These are phyloP conservation scores for Patella caerulea DNA, from an alignment of 2,888 invertebrate genomes.

Conservation along the genomic window DNA sequence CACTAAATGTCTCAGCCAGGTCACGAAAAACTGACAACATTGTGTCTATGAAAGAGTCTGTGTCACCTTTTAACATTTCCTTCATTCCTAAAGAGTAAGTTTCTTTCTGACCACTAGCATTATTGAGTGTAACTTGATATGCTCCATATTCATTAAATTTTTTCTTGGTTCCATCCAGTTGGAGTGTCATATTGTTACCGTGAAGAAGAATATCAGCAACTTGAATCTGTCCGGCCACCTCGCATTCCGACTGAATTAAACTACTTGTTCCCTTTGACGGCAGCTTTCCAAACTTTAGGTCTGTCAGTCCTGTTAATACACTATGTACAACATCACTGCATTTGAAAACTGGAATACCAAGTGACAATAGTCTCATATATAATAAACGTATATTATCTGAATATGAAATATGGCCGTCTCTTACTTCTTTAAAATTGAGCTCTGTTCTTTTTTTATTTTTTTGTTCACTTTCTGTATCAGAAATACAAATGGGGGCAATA, in stretches of 20 bases:
- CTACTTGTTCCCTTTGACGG: background rate
- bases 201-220: background rate
- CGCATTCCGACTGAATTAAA: background rate
- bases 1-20: background rate
- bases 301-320: background rate
- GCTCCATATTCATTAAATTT: background rate
- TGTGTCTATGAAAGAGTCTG: background rate
- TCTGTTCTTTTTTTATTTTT: no score
- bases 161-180: conserved; percentile 2
- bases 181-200: background rate
- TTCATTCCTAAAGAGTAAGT: background rate
- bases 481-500: no score
- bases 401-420: no score
- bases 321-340: background rate
- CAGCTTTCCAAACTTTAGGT: background rate
- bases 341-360: background rate
- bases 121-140: background rate
- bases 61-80: background rate
- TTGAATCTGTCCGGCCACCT: background rate
- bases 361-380: conserved; percentile 3
- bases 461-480: no score
- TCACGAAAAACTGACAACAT: background rate
- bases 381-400: background rate
- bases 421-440: no score
- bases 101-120: background rate